Evolutionary conservation across 2,113 vertebrate species (phyloP).

Genomic region (Arvicanthis niloticus): DNA sequence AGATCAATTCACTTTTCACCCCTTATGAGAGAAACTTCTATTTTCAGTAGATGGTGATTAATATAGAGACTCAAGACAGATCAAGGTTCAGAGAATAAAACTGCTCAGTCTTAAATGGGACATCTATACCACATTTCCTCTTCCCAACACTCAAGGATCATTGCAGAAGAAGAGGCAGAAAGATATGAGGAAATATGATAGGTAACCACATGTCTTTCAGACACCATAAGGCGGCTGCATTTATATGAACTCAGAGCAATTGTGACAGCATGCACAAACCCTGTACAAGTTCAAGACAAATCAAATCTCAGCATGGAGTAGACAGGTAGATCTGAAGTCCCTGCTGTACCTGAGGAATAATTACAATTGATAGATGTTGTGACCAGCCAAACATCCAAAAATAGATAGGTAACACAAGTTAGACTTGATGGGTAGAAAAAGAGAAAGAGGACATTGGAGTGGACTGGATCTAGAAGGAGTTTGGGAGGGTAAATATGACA

Average conservation of each 20-base stretch:
- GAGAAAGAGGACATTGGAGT: not conserved
- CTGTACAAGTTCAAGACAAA: not conserved
- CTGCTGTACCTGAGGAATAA: no score
- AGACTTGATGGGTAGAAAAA: not conserved
- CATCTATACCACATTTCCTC: not conserved
- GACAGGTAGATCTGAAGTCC: not conserved
- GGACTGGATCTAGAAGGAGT: not conserved
- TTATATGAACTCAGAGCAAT: not conserved
- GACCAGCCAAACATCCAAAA: not conserved
- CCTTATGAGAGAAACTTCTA: not conserved
- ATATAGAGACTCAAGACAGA: not conserved
- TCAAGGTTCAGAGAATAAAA: not conserved
- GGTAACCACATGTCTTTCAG: not conserved
- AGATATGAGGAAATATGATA: not conserved
- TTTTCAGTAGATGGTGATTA: not conserved
- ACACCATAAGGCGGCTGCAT: not conserved
- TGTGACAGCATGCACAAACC: not conserved
- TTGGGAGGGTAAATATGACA: not conserved
- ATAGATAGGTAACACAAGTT: not conserved
- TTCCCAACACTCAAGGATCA: not conserved
- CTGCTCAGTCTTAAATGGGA: not conserved
- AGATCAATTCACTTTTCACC: not conserved
- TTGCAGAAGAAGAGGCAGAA: not conserved
- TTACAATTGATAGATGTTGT: not conserved
- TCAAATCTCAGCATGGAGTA: not conserved